A percentile compares a stretch with the other conserved stretches of the same genome.
Conservation (phyloP, 2,113 vertebrate species). For the Myotis brandtii region DNA sequence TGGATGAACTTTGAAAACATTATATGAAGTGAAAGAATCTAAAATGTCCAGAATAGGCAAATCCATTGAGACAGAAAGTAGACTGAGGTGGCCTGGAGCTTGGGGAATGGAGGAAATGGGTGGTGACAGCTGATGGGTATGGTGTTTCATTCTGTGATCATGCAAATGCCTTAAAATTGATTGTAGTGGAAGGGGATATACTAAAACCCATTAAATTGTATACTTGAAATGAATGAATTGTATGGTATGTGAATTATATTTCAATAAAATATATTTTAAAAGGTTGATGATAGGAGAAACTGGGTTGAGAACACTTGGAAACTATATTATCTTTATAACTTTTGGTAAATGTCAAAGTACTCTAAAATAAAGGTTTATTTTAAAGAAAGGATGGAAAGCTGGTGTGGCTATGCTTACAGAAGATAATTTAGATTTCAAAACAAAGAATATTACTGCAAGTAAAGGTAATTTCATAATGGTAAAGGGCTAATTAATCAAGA, state of each 20-base stretch:
- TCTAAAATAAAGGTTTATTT: constrained; percentile 1
- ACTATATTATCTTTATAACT: background rate
- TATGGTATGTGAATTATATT: background rate
- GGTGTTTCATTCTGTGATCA: background rate
- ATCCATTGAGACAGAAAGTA: background rate
- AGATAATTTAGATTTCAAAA: background rate
- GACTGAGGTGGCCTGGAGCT: background rate
- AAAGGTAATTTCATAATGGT: background rate
- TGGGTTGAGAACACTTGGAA: background rate
- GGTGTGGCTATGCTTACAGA: background rate
- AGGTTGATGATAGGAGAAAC: background rate
- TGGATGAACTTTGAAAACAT: background rate
- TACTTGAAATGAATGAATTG: background rate
- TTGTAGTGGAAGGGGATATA: background rate
- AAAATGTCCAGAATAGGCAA: constrained; percentile 2
- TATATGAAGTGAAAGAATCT: background rate
- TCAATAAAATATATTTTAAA: background rate
- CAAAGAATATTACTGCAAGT: background rate
- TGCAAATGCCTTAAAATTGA: background rate
- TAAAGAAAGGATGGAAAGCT: background rate
- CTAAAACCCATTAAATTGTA: background rate
- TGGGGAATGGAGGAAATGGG: background rate
- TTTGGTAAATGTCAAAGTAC: background rate
- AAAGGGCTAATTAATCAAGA: background rate
- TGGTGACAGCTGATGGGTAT: background rate